A percentile compares a stretch with the other conserved stretches of the same genome.
These are phyloP conservation scores for Ceryle rudis DNA, from an alignment of 2,797 vertebrate species.

Conservation along the genomic window DNA sequence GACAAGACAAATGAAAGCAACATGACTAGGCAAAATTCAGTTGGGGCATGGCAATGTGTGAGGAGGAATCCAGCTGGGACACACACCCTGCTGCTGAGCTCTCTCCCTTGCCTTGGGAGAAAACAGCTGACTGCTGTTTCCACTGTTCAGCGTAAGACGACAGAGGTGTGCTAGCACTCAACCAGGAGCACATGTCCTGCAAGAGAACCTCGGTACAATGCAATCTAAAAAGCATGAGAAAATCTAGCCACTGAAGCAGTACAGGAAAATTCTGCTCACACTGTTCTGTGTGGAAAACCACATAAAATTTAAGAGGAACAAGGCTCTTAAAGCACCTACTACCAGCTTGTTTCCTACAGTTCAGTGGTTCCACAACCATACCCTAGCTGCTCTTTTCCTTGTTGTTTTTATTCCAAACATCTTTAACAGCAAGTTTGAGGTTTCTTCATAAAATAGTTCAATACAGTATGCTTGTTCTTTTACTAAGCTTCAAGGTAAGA, in stretches of 20 bases:
- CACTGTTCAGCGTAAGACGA: not conserved
- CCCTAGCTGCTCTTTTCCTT: not conserved
- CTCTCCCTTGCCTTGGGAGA: rapidly evolving
- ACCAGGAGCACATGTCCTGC: too few species aligned
- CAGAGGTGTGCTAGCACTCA: rapidly evolving
- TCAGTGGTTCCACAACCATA: not conserved
- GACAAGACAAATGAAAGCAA: not conserved
- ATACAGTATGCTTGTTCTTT: not conserved
- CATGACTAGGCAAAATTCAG: not conserved
- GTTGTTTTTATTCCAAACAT: not conserved
- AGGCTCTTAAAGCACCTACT: not conserved
- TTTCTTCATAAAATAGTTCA: not conserved
- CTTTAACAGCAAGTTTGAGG: not conserved
- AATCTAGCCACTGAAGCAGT: not conserved
- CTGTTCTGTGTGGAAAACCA: not conserved
- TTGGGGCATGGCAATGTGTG: rapidly evolving
- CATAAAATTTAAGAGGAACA: not conserved
- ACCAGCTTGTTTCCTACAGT: not conserved
- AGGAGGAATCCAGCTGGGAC: not conserved
- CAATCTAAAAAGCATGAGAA: not conserved
- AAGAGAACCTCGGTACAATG: rapidly evolving
- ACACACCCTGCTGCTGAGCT: too few species aligned
- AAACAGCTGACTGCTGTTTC: too few species aligned
- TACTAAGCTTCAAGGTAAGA: not conserved
- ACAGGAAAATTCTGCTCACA: not conserved